A percentile compares a stretch with the other conserved stretches of the same genome.
These are phyloP conservation scores for Apoda limacodes DNA, from an alignment of 2,888 invertebrate genomes.

Conservation along the genomic window DNA sequence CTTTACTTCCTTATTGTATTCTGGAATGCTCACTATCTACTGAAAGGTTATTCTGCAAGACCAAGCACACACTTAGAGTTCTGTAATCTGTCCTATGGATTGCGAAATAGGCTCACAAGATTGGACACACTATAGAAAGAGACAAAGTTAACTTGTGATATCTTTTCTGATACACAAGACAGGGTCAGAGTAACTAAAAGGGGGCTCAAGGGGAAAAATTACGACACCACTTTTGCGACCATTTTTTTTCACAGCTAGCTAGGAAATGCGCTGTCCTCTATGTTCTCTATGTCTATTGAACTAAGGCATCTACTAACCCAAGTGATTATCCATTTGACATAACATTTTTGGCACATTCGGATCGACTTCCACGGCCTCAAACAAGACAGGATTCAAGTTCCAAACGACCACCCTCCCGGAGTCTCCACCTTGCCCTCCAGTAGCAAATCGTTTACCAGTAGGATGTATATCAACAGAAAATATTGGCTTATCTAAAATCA, in stretches of 20 bases:
- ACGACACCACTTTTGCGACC: too few relatives aligned
- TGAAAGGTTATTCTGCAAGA: too few relatives aligned
- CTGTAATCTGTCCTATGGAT: background rate
- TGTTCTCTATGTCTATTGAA: background rate
- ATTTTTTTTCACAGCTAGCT: too few relatives aligned
- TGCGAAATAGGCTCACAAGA: slow-evolving; percentile 8
- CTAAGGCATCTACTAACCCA: slow-evolving; percentile 68
- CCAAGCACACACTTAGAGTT: too few relatives aligned
- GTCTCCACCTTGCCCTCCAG: slow-evolving; percentile 92
- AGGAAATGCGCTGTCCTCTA: too few relatives aligned
- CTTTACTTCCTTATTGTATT: too few relatives aligned
- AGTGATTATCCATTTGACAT: slow-evolving; percentile 96
- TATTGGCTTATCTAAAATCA: slow-evolving; percentile 84
- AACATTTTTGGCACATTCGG: slow-evolving; percentile 90
- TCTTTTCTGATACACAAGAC: too few relatives aligned
- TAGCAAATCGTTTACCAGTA: slow-evolving; percentile 93
- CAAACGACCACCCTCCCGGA: slow-evolving; percentile 94
- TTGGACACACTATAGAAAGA: too few relatives aligned
- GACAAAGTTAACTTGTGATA: too few relatives aligned
- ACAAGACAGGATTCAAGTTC: slow-evolving; percentile 91
- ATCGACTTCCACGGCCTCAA: slow-evolving; percentile 82
- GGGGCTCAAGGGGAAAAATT: too few relatives aligned
- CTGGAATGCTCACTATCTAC: too few relatives aligned
- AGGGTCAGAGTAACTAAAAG: too few relatives aligned
- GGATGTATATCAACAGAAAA: slow-evolving; percentile 98